Evolutionary conservation across 2,113 vertebrate species (phyloP), one percentile per base, ranked within the genome.

Genomic region (Otus sunia): DNA sequence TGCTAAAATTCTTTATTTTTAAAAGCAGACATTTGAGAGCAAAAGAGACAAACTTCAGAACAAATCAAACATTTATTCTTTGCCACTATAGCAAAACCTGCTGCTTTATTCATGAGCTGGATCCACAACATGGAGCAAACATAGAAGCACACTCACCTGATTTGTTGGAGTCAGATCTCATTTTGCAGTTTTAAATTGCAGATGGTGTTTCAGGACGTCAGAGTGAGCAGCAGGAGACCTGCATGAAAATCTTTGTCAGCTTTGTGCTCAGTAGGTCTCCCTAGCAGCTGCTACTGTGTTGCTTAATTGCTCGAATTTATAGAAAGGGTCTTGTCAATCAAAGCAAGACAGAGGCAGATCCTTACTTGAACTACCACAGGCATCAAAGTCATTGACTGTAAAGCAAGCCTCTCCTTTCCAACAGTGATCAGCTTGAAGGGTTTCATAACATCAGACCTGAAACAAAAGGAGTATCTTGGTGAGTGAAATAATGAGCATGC

Each of bases 311-410:
- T 95, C 94, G 78, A 67, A 98, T 98, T 98, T 98, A 98, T 98
- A 98, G 97, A 55, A 86, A 96, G 87, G 66, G 91, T 77, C 95
- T 88, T 97, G 98, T 98, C 98, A 98, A 85, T 98, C 98, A 98
- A 94, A 94, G 85, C 64, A 93, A 94, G 94, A 95, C 72, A 77
- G 92, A 97, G 97, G 95, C 98, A 97, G 96, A 98, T 98, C 94
- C 95, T 97, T 98, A 97, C 98, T 97, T 96, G 97, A 98, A 97
- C 66, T n/a, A 91, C 93, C 79, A 32, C 94, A 94, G 80, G 97
- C 98, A 97, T 98, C 96, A 93, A 98, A 98, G 96, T 69, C 52
- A 23, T 64, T 85, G 94, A 94, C 88, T 92, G 92, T 90, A 96
- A 98, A 97, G 91, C 49, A 78, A 94, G 50, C 62, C 63, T 97